These are phyloP conservation scores for Osmerus eperlanus DNA, from an alignment of 2,113 vertebrate species.

Conservation along the genomic window DNA sequence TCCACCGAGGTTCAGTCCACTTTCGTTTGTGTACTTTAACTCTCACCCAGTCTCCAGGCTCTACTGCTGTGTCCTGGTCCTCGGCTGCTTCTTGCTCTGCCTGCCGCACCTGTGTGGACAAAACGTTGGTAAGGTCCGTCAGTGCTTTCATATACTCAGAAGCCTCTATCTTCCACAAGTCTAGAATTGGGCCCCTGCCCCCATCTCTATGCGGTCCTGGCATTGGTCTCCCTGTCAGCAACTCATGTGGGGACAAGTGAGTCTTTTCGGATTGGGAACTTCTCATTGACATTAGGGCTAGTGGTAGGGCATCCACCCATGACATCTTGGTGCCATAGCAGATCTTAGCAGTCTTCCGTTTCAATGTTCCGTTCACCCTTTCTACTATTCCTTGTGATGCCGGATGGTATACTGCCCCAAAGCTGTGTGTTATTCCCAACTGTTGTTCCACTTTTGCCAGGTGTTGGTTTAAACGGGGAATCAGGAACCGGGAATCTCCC, in stretches of 20 bases:
- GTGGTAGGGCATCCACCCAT: neutral
- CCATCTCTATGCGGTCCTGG: no score
- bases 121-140: neutral
- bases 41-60: neutral
- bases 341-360: neutral
- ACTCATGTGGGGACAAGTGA: no score
- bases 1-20: no score
- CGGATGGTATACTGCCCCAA: neutral
- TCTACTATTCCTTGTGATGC: conserved; percentile 1
- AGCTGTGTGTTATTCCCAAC: neutral
- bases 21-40: neutral
- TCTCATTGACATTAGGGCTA: neutral
- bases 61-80: neutral
- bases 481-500: neutral
- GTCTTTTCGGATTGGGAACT: no score
- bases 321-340: conserved; percentile 2
- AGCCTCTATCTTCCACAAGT: neutral
- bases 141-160: neutral
- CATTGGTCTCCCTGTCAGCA: no score
- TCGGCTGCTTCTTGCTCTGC: neutral
- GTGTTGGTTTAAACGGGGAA: neutral
- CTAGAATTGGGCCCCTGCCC: neutral
- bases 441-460: neutral
- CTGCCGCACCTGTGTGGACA: neutral
- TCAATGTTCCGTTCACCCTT: neutral